Conservation (phyloP, 2,888 invertebrate genomes). For the Eupithecia dodoneata region DNA sequence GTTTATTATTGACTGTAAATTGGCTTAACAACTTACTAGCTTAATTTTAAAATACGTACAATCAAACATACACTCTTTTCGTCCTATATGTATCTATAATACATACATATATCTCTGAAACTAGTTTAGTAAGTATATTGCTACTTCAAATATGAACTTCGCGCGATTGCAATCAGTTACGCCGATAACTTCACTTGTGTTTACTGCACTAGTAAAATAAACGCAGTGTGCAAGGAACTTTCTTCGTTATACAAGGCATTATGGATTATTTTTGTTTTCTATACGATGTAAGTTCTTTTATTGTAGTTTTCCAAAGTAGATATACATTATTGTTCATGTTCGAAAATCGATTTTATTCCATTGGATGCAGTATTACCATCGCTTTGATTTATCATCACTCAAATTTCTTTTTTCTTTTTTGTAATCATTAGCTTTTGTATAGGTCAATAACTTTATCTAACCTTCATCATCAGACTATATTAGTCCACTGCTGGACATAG, state of each 20-base stretch:
- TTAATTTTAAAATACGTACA: neutral
- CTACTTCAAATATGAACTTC: conserved; percentile 28
- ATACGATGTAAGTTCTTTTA: conserved; percentile 51
- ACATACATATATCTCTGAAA: neutral
- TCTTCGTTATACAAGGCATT: conserved; percentile 45
- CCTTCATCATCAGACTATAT: neutral
- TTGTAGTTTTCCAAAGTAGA: conserved; percentile 18
- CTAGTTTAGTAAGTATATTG: neutral
- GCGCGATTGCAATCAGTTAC: conserved; percentile 25
- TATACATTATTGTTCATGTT: neutral
- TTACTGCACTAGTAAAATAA: conserved; percentile 22
- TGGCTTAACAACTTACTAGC: neutral
- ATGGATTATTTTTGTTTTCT: conserved; percentile 55
- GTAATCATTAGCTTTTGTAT: conserved; percentile 11
- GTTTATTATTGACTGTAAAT: too few relatives aligned
- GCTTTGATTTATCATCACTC: neutral
- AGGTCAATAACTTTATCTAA: conserved; percentile 17
- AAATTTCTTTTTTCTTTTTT: neutral
- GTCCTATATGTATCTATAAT: too few relatives aligned
- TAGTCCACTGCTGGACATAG: too few relatives aligned
- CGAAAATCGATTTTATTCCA: neutral
- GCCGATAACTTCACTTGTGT: conserved; percentile 28
- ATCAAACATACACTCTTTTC: conserved; percentile 21
- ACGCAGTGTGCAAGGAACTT: conserved; percentile 49
- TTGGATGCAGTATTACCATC: neutral